Evolutionary conservation across 2,797 vertebrate species (phyloP).

Genomic region (Parauchenoglanis ngamensis): DNA sequence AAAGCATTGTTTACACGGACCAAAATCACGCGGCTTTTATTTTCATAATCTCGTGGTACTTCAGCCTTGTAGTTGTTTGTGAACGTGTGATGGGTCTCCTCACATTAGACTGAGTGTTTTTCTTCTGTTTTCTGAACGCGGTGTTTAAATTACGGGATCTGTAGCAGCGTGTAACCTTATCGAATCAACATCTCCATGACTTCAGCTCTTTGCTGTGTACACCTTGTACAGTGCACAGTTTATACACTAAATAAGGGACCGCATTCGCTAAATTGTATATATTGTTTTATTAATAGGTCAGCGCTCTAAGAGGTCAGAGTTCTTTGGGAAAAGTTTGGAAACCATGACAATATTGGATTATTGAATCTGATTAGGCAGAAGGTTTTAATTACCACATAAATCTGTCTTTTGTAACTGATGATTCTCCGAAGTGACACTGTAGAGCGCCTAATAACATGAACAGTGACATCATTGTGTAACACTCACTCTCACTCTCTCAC

Average conservation of each 20-base stretch:
- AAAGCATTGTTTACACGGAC: background rate
- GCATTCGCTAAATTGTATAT: no score
- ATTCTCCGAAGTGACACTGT: background rate
- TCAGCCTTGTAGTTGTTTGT: background rate
- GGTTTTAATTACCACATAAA: background rate
- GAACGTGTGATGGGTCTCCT: background rate
- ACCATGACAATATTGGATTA: background rate
- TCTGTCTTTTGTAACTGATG: background rate
- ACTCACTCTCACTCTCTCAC: background rate
- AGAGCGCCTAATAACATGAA: background rate
- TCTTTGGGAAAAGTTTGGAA: background rate
- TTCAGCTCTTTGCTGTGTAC: constrained; percentile 1
- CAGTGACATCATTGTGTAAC: background rate
- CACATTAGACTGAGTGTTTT: background rate
- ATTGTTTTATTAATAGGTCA: background rate
- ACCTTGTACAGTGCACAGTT: no score
- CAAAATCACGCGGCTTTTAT: background rate
- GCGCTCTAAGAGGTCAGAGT: background rate
- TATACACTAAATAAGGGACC: background rate
- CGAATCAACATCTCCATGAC: background rate
- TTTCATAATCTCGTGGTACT: background rate
- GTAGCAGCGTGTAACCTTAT: background rate
- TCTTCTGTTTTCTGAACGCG: background rate
- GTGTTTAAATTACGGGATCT: background rate
- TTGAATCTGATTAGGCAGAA: background rate